phyloP scores from a whole-genome alignment of 2,113 vertebrate genomes.

The Podarcis muralis region DNA sequence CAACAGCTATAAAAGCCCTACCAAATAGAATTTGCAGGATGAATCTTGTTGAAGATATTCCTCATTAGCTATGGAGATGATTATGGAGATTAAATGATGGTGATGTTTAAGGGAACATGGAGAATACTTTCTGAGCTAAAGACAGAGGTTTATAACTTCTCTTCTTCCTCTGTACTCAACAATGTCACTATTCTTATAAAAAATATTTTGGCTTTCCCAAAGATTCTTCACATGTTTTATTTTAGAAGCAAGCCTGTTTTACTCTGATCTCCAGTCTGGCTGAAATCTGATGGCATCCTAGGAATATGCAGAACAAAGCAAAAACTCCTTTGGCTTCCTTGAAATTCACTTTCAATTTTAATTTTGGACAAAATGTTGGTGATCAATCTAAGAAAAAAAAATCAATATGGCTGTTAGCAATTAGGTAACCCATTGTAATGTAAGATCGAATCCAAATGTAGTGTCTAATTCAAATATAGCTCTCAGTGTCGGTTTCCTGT shows the following conservation, averaged over 20 bases:
- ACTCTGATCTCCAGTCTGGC: neutral
- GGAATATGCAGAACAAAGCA: neutral
- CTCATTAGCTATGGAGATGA: neutral
- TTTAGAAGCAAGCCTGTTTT: neutral
- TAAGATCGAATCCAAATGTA: neutral
- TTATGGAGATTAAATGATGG: neutral
- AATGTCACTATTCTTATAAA: neutral
- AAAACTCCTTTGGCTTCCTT: neutral
- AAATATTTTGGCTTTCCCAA: neutral
- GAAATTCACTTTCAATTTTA: neutral
- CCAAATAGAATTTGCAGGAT: neutral
- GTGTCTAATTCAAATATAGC: neutral
- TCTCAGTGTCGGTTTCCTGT: neutral
- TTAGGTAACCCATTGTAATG: neutral
- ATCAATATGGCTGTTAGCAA: neutral
- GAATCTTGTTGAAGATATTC: neutral
- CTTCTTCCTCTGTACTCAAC: neutral
- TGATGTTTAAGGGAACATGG: neutral
- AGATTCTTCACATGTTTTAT: too few relatives aligned
- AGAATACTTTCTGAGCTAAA: neutral
- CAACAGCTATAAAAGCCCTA: neutral
- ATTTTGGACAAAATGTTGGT: neutral
- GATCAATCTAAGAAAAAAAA: neutral
- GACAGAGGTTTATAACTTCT: neutral
- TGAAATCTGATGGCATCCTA: neutral